Evolutionary conservation across 2,888 invertebrate genomes (phyloP).

Genomic region (Pyrrhosoma nymphula): DNA sequence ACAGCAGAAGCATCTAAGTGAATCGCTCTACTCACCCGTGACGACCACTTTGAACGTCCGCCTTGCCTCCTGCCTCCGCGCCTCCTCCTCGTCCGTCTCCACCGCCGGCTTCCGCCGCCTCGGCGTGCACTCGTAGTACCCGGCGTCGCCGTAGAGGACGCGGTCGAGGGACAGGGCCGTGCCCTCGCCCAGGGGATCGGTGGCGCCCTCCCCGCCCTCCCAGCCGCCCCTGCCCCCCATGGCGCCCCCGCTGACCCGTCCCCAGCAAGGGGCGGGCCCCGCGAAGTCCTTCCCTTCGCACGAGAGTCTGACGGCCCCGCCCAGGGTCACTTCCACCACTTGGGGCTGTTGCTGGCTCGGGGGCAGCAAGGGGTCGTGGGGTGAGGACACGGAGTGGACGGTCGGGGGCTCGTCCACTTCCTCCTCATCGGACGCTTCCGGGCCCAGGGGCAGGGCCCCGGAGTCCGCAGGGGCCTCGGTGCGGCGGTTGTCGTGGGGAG

Average conservation of each 20-base stretch:
- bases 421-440: not conserved
- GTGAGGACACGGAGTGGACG: conserved; percentile 32
- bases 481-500: conserved; percentile 30
- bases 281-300: conserved; percentile 82
- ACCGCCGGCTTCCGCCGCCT: conserved; percentile 78
- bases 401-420: conserved; percentile 49
- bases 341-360: conserved; percentile 69
- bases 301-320: conserved; percentile 91
- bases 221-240: conserved; percentile 77
- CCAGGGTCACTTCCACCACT: conserved; percentile 87
- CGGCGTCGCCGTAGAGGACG: conserved; percentile 88
- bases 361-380: conserved; percentile 46
- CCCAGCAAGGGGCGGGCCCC: conserved; percentile 84
- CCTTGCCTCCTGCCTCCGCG: conserved; percentile 71
- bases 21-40: conserved; percentile 79
- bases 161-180: conserved; percentile 84
- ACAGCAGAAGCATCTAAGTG: too few relatives aligned
- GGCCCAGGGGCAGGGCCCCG: not conserved
- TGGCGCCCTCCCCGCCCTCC: conserved; percentile 75
- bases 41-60: conserved; percentile 77
- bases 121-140: conserved; percentile 87
- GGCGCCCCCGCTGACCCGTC: conserved; percentile 77
- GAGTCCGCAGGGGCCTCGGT: conserved; percentile 31
- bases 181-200: conserved; percentile 80
- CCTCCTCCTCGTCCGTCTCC: conserved; percentile 72